phyloP scores from a whole-genome alignment of 2,113 vertebrate genomes.

The Bufo gargarizans region DNA sequence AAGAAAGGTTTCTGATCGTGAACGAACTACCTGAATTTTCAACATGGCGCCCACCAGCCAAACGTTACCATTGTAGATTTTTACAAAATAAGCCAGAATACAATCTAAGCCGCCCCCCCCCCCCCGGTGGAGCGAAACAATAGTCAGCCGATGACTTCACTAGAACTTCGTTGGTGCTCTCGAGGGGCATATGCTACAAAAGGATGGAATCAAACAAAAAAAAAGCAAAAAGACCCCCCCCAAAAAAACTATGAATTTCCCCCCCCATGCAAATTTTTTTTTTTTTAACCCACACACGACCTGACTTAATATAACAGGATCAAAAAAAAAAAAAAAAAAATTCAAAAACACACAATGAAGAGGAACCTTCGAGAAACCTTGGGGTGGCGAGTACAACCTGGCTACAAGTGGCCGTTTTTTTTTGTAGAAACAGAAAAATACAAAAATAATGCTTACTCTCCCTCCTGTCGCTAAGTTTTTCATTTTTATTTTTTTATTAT shows the following conservation, averaged over 20 bases:
- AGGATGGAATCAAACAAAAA: background rate
- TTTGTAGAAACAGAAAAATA: slow-evolving; percentile 61
- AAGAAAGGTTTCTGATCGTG: background rate
- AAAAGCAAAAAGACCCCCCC: background rate
- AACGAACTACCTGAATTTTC: background rate
- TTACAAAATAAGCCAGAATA: background rate
- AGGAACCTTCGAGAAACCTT: background rate
- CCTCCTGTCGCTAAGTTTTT: background rate
- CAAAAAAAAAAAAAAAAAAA: background rate
- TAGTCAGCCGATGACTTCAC: background rate
- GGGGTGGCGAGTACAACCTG: background rate
- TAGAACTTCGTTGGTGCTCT: background rate
- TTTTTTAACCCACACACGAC: background rate
- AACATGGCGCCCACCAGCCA: background rate
- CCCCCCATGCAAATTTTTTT: background rate
- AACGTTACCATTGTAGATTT: background rate
- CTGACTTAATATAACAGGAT: slow-evolving; percentile 19
- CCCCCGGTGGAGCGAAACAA: background rate
- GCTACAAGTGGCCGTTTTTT: slow-evolving; percentile 38
- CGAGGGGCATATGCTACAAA: too few relatives aligned
- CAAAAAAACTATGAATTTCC: too few relatives aligned
- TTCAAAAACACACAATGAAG: background rate
- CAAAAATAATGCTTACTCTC: slow-evolving; percentile 45
- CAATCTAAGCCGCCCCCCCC: background rate
- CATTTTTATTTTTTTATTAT: background rate